Evolutionary conservation across 2,113 vertebrate genomes (phyloP).

Genomic region (Datnioides undecimradiatus): DNA sequence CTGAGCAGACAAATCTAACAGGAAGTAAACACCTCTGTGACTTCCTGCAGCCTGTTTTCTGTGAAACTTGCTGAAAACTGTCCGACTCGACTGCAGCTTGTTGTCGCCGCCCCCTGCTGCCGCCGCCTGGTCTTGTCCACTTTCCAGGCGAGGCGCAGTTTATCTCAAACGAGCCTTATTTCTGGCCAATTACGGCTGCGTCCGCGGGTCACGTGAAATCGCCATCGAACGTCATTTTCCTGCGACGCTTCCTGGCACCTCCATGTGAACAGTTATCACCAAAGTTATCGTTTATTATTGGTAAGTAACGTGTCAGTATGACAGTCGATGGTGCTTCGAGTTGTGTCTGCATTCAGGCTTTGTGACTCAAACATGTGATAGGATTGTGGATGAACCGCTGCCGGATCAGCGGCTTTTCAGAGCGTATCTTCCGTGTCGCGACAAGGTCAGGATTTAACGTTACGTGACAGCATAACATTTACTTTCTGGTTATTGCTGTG

Average conservation of each 20-base stretch:
- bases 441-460: constrained; percentile 82
- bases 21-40: too few species aligned
- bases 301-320: constrained; percentile 35
- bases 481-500: not conserved
- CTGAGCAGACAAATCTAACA: too few species aligned
- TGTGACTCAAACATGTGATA: not conserved
- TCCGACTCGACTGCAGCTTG: too few species aligned
- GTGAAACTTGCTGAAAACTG: too few species aligned
- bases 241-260: constrained; percentile 64
- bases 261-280: constrained; percentile 69
- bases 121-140: too few species aligned
- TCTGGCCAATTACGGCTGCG: constrained; percentile 9
- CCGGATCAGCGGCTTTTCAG: not conserved
- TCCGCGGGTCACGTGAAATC: not conserved
- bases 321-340: rapidly evolving
- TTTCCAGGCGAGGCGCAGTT: too few species aligned
- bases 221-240: constrained; percentile 22
- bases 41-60: too few species aligned
- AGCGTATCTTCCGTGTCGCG: not conserved
- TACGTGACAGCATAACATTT: constrained; percentile 1
- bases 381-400: too few species aligned
- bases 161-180: not conserved
- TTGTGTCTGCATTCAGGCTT: not conserved
- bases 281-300: constrained; percentile 23
- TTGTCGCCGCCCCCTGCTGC: too few species aligned